phyloP scores from a whole-genome alignment of 2,797 vertebrate species.

The Xerus rutilus region DNA sequence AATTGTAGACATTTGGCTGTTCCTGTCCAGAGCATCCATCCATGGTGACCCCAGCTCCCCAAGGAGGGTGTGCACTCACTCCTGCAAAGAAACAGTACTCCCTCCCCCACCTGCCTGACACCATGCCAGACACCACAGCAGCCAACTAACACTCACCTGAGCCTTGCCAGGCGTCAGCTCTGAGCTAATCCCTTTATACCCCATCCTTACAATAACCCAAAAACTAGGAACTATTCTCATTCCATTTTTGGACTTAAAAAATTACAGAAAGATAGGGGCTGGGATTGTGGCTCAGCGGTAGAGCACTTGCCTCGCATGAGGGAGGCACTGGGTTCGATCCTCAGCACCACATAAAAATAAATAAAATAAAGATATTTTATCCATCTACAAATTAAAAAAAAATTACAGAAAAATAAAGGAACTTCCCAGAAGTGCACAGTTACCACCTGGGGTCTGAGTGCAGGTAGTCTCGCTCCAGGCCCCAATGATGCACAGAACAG shows the following conservation, averaged over 20 bases:
- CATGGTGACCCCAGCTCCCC: not conserved
- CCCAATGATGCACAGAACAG: fast-evolving
- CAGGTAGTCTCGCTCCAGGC: not conserved
- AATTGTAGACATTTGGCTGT: fast-evolving
- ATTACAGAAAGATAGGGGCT: too few relatives aligned
- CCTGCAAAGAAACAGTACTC: fast-evolving
- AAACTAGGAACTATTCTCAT: not conserved
- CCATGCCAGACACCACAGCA: fast-evolving
- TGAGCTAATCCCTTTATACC: not conserved
- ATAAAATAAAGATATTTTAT: too few relatives aligned
- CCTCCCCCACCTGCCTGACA: not conserved
- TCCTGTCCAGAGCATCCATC: not conserved
- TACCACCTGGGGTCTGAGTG: too few relatives aligned
- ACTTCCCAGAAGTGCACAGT: not conserved
- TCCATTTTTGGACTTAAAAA: not conserved
- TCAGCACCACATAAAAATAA: too few relatives aligned
- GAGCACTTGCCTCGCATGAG: too few relatives aligned
- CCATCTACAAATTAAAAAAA: not conserved
- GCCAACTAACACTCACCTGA: fast-evolving
- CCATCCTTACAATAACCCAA: too few relatives aligned
- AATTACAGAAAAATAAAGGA: not conserved
- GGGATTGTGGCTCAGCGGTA: too few relatives aligned
- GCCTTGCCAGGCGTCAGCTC: not conserved
- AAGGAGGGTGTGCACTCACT: not conserved
- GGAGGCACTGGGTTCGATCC: too few relatives aligned